Conservation (phyloP, 2,888 invertebrate species). For the Stenodema calcarata region DNA sequence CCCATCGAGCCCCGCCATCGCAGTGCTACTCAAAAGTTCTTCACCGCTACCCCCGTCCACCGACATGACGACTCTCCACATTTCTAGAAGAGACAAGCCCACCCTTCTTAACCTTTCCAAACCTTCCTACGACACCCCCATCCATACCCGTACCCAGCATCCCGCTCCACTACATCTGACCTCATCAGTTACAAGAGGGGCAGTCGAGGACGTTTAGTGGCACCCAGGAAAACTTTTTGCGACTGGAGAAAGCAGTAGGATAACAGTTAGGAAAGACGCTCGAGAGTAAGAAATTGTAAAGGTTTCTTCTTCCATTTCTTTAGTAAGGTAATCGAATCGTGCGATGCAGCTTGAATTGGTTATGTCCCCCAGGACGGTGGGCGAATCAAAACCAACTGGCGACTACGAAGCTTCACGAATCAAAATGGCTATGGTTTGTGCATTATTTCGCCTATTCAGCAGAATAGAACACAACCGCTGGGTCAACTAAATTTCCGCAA, state of each 20-base stretch:
- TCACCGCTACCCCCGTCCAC: background rate
- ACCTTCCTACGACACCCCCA: too few species aligned
- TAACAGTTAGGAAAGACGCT: background rate
- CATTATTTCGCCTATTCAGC: too few species aligned
- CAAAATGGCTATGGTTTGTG: too few species aligned
- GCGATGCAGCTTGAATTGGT: too few species aligned
- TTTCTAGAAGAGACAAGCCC: background rate
- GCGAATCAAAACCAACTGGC: too few species aligned
- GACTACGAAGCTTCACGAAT: too few species aligned
- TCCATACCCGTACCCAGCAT: background rate
- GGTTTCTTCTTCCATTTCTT: too few species aligned
- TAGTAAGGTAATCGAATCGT: too few species aligned
- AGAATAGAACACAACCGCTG: too few species aligned
- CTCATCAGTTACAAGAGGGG: conserved; percentile 16
- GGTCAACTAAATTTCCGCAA: too few species aligned
- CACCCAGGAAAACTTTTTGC: background rate
- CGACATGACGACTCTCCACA: conserved; percentile 2
- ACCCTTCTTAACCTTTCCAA: background rate
- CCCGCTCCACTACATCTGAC: background rate
- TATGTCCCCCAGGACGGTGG: too few species aligned
- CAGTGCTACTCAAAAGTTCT: background rate
- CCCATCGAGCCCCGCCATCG: background rate
- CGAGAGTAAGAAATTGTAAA: background rate
- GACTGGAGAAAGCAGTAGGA: background rate
- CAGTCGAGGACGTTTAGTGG: background rate